phyloP scores from a whole-genome alignment of 2,797 vertebrate genomes.

The Apogon talboti region DNA sequence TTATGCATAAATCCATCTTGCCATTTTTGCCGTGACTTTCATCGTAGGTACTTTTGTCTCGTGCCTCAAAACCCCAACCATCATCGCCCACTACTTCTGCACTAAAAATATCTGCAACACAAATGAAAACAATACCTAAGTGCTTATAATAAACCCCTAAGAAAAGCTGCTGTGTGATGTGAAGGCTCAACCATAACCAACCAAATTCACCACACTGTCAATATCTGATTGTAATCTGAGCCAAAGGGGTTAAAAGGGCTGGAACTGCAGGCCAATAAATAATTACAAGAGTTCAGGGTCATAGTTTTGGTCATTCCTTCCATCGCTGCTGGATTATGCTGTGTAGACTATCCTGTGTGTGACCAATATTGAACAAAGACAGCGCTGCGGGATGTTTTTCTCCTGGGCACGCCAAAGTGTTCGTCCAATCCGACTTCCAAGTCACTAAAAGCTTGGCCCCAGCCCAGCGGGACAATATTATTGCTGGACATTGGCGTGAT shows the following conservation, averaged over 20 bases:
- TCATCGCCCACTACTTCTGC: neutral
- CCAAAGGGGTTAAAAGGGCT: slow-evolving; percentile 12
- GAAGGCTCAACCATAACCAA: slow-evolving; percentile 20
- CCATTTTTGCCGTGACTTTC: slow-evolving; percentile 23
- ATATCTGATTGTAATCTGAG: slow-evolving; percentile 33
- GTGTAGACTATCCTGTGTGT: slow-evolving; percentile 23
- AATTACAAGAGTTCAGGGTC: slow-evolving; percentile 53
- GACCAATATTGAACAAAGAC: slow-evolving; percentile 35
- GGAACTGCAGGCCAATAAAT: slow-evolving; percentile 25
- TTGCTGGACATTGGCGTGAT: slow-evolving; percentile 15
- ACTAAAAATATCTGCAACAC: slow-evolving; percentile 26
- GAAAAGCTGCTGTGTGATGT: slow-evolving; percentile 2
- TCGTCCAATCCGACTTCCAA: slow-evolving; percentile 8
- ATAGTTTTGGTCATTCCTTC: slow-evolving; percentile 19
- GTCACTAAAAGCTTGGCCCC: slow-evolving; percentile 46
- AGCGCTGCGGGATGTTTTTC: slow-evolving; percentile 29
- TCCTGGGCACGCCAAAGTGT: slow-evolving; percentile 35
- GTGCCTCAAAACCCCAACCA: slow-evolving; percentile 2
- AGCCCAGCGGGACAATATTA: slow-evolving; percentile 15
- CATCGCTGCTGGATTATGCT: slow-evolving; percentile 20
- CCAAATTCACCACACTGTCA: slow-evolving; percentile 3
- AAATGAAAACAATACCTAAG: slow-evolving; percentile 29
- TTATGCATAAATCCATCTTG: slow-evolving; percentile 22
- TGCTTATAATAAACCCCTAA: neutral
- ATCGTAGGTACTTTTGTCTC: slow-evolving; percentile 17